Evolutionary conservation across 2,113 vertebrate species (phyloP).

Genomic region (Macquaria ambigua): DNA sequence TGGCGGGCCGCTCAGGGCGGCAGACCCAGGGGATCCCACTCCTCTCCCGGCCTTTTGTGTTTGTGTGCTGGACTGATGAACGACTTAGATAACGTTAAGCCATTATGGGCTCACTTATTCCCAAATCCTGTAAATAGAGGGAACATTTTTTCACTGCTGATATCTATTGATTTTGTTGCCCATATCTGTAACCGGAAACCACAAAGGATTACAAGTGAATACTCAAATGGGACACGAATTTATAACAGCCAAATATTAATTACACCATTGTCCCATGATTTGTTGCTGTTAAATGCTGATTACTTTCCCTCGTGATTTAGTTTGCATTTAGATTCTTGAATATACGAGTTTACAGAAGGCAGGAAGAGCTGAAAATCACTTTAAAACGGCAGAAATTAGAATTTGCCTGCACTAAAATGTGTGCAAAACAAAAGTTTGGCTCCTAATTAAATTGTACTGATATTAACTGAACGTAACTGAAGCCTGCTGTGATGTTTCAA

Average conservation of each 20-base stretch:
- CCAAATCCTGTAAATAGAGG: constrained; percentile 67
- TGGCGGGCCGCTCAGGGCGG: constrained; percentile 73
- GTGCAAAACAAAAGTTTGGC: background rate
- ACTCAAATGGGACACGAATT: constrained; percentile 41
- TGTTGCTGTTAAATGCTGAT: constrained; percentile 26
- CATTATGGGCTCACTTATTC: constrained; percentile 74
- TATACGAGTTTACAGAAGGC: background rate
- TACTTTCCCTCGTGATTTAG: background rate
- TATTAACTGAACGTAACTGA: background rate
- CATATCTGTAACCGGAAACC: constrained; percentile 57
- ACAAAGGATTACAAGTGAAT: constrained; percentile 54
- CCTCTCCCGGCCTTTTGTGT: constrained; percentile 78
- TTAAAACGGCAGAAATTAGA: background rate
- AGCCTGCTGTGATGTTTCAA: background rate
- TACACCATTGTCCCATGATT: constrained; percentile 7
- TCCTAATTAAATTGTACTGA: constrained; percentile 12
- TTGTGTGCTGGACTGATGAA: constrained; percentile 71
- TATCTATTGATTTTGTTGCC: constrained; percentile 66
- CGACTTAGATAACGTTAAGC: constrained; percentile 71
- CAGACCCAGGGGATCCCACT: constrained; percentile 73
- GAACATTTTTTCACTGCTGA: constrained; percentile 59
- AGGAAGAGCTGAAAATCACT: background rate
- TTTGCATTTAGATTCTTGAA: constrained; percentile 2
- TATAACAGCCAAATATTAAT: constrained; percentile 46
- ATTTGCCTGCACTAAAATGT: background rate